Conservation (phyloP, 2,113 vertebrate genomes). For the Triplophysa rosa region DNA sequence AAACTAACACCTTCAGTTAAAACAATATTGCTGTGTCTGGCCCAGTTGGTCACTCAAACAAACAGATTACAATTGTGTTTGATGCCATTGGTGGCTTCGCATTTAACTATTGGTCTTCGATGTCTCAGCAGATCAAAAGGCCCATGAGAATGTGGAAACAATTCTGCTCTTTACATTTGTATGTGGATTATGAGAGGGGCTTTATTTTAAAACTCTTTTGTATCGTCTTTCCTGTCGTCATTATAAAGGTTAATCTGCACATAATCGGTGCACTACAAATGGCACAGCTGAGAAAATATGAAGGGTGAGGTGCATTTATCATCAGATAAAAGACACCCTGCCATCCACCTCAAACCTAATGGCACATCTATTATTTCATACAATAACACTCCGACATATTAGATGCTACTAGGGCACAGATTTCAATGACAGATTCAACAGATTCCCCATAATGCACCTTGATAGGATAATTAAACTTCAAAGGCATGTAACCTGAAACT, state of each 20-base stretch:
- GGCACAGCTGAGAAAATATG: slow-evolving; percentile 1
- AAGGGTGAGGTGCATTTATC: slow-evolving; percentile 16
- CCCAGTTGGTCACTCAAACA: not conserved
- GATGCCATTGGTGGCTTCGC: no score
- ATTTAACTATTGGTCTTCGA: not conserved
- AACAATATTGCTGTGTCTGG: not conserved
- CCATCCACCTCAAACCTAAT: not conserved
- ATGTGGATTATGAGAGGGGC: slow-evolving; percentile 6
- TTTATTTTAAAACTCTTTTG: not conserved
- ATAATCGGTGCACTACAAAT: not conserved
- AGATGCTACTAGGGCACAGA: not conserved
- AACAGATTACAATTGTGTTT: not conserved
- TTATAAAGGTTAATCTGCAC: not conserved
- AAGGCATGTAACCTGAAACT: not conserved
- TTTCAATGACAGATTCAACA: not conserved
- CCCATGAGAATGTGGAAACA: not conserved
- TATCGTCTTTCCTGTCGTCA: not conserved
- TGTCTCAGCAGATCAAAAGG: not conserved
- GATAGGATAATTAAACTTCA: not conserved
- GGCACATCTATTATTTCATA: slow-evolving; percentile 5
- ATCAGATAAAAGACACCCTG: not conserved
- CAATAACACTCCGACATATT: not conserved
- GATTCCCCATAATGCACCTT: slow-evolving; percentile 5
- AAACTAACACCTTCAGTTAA: no score
- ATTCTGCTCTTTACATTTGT: not conserved